These are phyloP conservation scores for Ciconia maguari DNA, from an alignment of 2,113 vertebrate species.

Conservation along the genomic window DNA sequence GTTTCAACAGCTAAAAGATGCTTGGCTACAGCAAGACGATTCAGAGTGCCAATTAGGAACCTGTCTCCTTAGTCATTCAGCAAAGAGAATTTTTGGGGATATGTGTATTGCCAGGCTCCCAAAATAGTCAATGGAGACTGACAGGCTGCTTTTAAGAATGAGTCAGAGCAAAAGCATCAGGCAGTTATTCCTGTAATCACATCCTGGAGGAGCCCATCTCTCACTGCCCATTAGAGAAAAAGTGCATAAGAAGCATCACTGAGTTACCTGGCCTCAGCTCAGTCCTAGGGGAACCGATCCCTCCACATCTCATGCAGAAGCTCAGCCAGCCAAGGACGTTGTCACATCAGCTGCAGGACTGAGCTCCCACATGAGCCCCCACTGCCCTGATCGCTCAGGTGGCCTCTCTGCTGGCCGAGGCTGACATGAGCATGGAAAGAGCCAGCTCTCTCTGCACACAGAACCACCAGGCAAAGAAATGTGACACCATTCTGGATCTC, in stretches of 20 bases:
- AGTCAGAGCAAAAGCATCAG: slow-evolving; percentile 10
- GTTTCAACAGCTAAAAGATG: slow-evolving; percentile 9
- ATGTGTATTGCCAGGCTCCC: background rate
- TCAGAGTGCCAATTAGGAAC: background rate
- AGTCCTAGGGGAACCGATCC: background rate
- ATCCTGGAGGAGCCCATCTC: background rate
- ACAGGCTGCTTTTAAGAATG: background rate
- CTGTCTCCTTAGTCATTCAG: background rate
- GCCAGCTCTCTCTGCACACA: background rate
- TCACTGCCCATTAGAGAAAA: background rate
- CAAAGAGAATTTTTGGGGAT: background rate
- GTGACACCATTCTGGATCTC: background rate
- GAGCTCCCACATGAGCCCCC: background rate
- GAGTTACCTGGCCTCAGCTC: background rate
- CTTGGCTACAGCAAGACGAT: background rate
- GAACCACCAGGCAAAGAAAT: background rate
- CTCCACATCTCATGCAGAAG: background rate
- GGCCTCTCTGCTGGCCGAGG: background rate
- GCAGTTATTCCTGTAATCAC: background rate
- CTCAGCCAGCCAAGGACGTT: background rate
- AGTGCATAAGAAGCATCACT: background rate
- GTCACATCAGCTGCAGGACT: background rate
- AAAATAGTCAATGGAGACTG: background rate
- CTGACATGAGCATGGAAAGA: background rate
- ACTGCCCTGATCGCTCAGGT: background rate